Evolutionary conservation across 1,140 invertebrate genomes (phyloP), one percentile per base, ranked within the genome.

Genomic region (Drosophila tani): DNA sequence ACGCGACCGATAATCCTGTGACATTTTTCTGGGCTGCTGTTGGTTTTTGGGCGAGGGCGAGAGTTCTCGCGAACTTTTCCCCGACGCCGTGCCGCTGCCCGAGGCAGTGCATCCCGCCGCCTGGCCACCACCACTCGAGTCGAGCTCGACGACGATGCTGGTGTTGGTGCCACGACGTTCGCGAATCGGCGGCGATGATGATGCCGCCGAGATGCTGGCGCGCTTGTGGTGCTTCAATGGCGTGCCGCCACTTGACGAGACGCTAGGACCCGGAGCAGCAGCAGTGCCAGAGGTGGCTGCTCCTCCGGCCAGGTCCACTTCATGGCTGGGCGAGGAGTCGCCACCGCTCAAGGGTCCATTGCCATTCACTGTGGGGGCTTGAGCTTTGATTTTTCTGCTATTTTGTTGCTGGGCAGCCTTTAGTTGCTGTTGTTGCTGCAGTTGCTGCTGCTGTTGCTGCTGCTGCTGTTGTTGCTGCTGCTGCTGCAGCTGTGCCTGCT

Each of bases 21-120:
- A 92, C 75, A 92, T 81, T 85, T 92, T 93, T 56, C 91, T 78
- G 51, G 82, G 80, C 70, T 91, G 91, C 57, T 91, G 91, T 62
- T 83, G 80, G 80, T 92, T 91, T 71, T 91, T 92, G n/a, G 92
- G 91, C 46, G 92, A 84, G 6, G 92, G 92, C 12, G 92, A 93
- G 40, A 93, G 82, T 81, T 93, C 92, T 43, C 92, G 86, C 2
- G 87, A 91, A 88, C 88, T 90, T 85, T 90, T 90, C 8, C 85
- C 82, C 41, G 85, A 90, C 38, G 91, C 70, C 12, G 77, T 88
- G 50, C 84, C 77, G 12, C 87, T 86, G 66, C 87, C 86, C 24
- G 81, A 84, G 21, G 87, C 71, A 49, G 83, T 56, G 29, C 46
- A 64, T 11, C 49, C 83, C 38, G 40, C 50, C 5, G 9, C 64